phyloP scores from a whole-genome alignment of 2,113 vertebrate genomes.

The Athene noctua region DNA sequence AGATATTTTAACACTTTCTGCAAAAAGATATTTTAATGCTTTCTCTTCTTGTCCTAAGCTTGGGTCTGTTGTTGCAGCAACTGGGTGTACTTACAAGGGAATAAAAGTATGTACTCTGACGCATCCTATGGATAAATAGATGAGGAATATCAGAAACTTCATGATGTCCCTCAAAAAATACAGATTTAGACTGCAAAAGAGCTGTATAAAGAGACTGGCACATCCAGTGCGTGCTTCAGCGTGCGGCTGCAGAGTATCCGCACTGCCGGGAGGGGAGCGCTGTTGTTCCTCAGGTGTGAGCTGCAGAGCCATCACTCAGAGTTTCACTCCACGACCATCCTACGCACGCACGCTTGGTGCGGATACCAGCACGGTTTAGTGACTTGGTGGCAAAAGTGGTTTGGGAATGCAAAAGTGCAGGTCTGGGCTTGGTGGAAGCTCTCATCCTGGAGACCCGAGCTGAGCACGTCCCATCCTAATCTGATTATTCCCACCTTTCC shows the following conservation, averaged over 20 bases:
- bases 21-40: background rate
- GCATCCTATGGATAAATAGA: background rate
- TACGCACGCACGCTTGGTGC: accelerated
- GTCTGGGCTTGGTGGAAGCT: background rate
- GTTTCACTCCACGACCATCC: background rate
- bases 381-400: background rate
- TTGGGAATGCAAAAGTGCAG: background rate
- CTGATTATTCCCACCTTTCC: background rate
- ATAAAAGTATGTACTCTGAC: background rate
- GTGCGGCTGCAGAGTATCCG: background rate
- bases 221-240: background rate
- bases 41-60: background rate
- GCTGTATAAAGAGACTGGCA: background rate
- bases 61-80: background rate
- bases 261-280: background rate
- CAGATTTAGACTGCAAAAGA: background rate
- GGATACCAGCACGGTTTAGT: background rate
- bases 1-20: background rate
- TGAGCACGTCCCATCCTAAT: background rate
- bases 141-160: background rate
- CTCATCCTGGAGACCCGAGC: background rate
- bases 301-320: background rate
- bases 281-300: background rate
- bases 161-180: background rate
- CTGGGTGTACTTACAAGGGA: background rate